A percentile compares a stretch with the other conserved stretches of the same genome.
These are phyloP conservation scores for Limanda limanda DNA, from an alignment of 2,113 vertebrate species.

Conservation along the genomic window DNA sequence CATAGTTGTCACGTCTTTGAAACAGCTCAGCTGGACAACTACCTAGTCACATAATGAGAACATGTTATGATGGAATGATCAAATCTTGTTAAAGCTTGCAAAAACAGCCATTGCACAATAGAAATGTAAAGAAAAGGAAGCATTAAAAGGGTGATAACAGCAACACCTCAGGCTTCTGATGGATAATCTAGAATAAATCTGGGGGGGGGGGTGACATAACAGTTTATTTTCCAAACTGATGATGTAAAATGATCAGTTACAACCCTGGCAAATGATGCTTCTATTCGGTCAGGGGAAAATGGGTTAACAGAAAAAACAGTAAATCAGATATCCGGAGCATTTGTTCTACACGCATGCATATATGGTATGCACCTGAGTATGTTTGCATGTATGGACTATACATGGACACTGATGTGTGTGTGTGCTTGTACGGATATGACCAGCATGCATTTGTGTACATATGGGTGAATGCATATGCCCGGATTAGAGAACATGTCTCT, in stretches of 20 bases:
- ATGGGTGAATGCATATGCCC: conserved; percentile 28
- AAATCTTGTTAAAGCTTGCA: background rate
- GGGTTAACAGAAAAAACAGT: background rate
- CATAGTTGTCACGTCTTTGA: background rate
- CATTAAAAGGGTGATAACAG: too few species aligned
- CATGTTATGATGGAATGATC: background rate
- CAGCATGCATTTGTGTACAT: conserved; percentile 3
- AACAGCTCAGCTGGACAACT: conserved; percentile 29
- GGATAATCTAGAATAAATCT: too few species aligned
- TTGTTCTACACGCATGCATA: background rate
- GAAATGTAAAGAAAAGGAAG: too few species aligned
- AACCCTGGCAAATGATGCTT: too few species aligned
- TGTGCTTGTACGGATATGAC: background rate
- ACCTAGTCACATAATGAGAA: background rate
- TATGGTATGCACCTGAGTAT: conserved; percentile 35
- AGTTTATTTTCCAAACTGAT: too few species aligned
- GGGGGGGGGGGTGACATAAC: too few species aligned
- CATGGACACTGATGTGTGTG: background rate
- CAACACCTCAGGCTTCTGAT: too few species aligned
- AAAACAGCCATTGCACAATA: background rate
- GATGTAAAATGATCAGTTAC: too few species aligned
- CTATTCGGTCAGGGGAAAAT: background rate
- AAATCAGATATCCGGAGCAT: background rate
- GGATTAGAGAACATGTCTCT: too few species aligned
- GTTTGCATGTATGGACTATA: background rate